Conservation (phyloP, 1,140 invertebrate species). For the Thaumatotibia leucotreta region DNA sequence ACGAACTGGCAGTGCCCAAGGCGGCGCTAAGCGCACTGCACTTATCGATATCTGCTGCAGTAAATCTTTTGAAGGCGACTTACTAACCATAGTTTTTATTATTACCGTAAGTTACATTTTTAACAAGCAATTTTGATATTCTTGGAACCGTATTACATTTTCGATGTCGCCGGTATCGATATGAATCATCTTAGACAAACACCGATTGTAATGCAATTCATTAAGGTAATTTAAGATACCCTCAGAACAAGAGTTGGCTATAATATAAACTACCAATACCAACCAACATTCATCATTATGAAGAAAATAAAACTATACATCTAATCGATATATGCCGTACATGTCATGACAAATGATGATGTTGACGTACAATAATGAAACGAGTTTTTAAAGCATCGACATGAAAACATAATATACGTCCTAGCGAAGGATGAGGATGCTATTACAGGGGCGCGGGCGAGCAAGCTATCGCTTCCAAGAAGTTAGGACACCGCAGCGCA, state of each 20-base stretch:
- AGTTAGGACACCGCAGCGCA: constrained; percentile 39
- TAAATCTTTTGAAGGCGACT: not conserved
- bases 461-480: constrained; percentile 47
- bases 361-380: not conserved
- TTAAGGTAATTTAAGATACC: too few relatives aligned
- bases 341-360: not conserved
- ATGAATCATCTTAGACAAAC: too few relatives aligned
- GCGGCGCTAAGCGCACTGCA: constrained; percentile 39
- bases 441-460: constrained; percentile 34
- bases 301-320: too few relatives aligned
- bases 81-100: not conserved
- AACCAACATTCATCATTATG: too few relatives aligned
- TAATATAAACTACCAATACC: too few relatives aligned
- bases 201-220: too few relatives aligned
- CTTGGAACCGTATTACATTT: not conserved
- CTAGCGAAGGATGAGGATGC: constrained; percentile 27
- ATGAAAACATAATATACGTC: not conserved
- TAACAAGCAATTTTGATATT: not conserved
- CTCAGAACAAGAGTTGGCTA: too few relatives aligned
- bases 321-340: too few relatives aligned
- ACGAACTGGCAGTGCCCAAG: constrained; percentile 44
- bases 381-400: constrained; percentile 1
- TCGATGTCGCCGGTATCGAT: not conserved
- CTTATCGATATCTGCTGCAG: constrained; percentile 38
- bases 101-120: not conserved